Conservation (phyloP, 2,113 vertebrate genomes). For the Odocoileus virginianus region DNA sequence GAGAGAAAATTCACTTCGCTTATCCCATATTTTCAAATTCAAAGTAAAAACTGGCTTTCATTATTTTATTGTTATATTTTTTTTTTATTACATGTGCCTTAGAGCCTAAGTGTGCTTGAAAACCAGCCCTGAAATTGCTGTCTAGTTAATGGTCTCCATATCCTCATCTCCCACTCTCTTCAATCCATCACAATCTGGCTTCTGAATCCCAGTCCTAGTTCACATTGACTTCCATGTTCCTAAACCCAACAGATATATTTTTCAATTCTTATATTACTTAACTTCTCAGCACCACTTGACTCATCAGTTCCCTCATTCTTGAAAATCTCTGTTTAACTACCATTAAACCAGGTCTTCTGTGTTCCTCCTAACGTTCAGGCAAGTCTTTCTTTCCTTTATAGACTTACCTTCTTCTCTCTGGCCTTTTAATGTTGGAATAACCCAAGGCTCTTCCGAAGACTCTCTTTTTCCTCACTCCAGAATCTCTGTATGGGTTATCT, state of each 20-base stretch:
- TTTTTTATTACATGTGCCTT: neutral
- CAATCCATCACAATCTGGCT: neutral
- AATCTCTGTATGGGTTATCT: neutral
- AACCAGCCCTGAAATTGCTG: neutral
- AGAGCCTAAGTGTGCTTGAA: neutral
- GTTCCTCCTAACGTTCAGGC: neutral
- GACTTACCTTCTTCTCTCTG: neutral
- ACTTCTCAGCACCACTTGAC: neutral
- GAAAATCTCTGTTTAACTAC: neutral
- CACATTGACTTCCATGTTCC: neutral
- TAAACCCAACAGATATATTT: neutral
- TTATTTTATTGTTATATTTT: neutral
- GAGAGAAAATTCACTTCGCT: neutral
- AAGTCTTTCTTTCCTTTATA: neutral
- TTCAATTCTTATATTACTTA: neutral
- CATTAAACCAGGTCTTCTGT: neutral
- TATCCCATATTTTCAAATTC: neutral
- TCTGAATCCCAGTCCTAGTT: neutral
- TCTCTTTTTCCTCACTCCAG: neutral
- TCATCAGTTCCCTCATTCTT: neutral
- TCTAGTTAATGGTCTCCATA: neutral
- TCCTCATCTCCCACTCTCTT: neutral
- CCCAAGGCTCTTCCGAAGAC: neutral
- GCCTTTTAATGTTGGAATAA: neutral
- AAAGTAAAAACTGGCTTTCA: neutral